These are phyloP conservation scores for Phasia obesa DNA, from an alignment of 2,888 invertebrate species.

Conservation along the genomic window DNA sequence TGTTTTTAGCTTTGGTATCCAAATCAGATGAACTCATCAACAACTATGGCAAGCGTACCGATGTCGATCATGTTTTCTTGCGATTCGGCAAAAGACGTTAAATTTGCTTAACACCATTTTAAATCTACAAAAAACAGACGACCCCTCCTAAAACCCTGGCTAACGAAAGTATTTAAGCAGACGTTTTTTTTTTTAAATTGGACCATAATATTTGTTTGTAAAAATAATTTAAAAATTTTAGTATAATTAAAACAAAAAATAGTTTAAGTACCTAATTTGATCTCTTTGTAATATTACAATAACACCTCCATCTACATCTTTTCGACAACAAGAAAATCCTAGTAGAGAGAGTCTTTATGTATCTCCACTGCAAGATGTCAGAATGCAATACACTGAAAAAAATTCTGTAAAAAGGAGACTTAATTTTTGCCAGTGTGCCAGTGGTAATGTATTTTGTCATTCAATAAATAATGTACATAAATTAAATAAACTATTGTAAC, in stretches of 20 bases:
- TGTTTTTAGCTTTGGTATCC: slow-evolving; percentile 78
- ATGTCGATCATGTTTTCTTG: slow-evolving; percentile 94
- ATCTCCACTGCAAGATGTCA: slow-evolving; percentile 8
- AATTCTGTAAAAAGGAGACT: not conserved
- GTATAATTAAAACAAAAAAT: slow-evolving; percentile 32
- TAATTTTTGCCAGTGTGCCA: not conserved
- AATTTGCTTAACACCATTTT: slow-evolving; percentile 53
- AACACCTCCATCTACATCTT: slow-evolving; percentile 31
- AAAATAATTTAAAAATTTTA: slow-evolving; percentile 15
- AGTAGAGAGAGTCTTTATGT: not conserved
- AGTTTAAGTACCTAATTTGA: slow-evolving; percentile 68
- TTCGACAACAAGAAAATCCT: not conserved
- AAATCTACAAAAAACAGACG: slow-evolving; percentile 4
- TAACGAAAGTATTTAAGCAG: slow-evolving; percentile 12
- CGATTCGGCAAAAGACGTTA: slow-evolving; percentile 93
- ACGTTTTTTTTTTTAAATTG: slow-evolving; percentile 7
- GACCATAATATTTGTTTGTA: slow-evolving; percentile 29
- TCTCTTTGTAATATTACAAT: slow-evolving; percentile 72
- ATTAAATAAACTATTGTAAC: slow-evolving; percentile 67
- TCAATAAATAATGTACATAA: slow-evolving; percentile 56
- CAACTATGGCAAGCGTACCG: slow-evolving; percentile 91
- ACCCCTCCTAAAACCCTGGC: not conserved
- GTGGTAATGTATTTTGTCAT: slow-evolving; percentile 48
- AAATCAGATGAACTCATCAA: slow-evolving; percentile 80
- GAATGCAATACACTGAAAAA: slow-evolving; percentile 30